phyloP scores from a whole-genome alignment of 2,888 invertebrate species.

The Coleophora flavipennella region DNA sequence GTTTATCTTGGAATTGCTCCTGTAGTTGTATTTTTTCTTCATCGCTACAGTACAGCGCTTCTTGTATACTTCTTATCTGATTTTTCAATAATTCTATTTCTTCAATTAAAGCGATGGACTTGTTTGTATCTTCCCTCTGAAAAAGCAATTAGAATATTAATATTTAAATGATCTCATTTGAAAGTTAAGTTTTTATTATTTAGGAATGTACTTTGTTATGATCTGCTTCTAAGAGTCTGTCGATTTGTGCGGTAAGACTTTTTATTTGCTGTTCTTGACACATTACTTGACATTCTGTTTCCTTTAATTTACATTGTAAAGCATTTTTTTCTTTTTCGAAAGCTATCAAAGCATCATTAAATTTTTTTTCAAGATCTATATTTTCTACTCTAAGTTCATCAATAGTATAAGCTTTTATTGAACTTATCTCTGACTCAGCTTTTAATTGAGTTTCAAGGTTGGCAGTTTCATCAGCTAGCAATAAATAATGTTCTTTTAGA shows the following conservation, averaged over 20 bases:
- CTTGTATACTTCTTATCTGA: constrained; percentile 43
- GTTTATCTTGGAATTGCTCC: constrained; percentile 39
- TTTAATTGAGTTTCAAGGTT: constrained; percentile 49
- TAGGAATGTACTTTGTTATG: constrained; percentile 28
- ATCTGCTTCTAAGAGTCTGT: constrained; percentile 52
- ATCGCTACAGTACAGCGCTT: constrained; percentile 39
- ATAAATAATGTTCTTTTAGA: constrained; percentile 50
- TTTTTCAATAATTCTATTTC: constrained; percentile 50
- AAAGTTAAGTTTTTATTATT: not conserved
- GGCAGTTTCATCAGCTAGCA: constrained; percentile 51
- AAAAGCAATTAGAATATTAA: not conserved
- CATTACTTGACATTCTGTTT: constrained; percentile 67
- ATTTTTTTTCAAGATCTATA: constrained; percentile 39
- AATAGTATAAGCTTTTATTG: constrained; percentile 38
- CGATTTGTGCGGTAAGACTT: constrained; percentile 65
- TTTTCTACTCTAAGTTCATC: constrained; percentile 46
- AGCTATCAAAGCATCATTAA: constrained; percentile 36
- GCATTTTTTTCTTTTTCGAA: constrained; percentile 64
- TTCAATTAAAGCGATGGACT: constrained; percentile 34
- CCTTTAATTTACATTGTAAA: constrained; percentile 61
- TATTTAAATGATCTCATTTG: no score
- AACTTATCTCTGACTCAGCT: constrained; percentile 55
- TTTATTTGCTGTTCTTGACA: constrained; percentile 74
- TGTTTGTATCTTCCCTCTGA: constrained; percentile 20
- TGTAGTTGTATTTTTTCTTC: constrained; percentile 49